Evolutionary conservation across 2,888 invertebrate species (phyloP).

Genomic region (Noctua janthe): DNA sequence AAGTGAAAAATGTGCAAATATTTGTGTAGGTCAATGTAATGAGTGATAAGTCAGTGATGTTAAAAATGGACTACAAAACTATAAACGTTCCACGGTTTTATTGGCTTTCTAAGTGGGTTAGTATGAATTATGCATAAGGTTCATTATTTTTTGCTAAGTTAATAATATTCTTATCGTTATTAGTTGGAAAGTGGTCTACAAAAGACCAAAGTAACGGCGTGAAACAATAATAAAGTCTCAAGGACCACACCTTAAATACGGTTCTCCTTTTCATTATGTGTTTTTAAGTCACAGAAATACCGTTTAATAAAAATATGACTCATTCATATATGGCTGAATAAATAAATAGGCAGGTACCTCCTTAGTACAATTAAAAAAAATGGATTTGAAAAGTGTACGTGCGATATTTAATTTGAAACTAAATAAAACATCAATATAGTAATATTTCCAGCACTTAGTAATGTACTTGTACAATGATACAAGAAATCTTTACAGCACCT

Average conservation of each 20-base stretch:
- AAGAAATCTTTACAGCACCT: not conserved
- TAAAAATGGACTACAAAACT: conserved; percentile 48
- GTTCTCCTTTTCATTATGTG: conserved; percentile 8
- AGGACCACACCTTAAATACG: conserved; percentile 32
- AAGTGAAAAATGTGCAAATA: conserved; percentile 7
- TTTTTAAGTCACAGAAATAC: conserved; percentile 16
- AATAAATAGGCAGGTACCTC: conserved; percentile 2
- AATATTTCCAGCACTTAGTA: not conserved
- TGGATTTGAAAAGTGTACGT: not conserved
- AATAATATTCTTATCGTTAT: not conserved
- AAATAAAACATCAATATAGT: not conserved
- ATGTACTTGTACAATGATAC: not conserved
- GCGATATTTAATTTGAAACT: not conserved
- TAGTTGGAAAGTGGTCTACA: conserved; percentile 10
- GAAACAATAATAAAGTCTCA: conserved; percentile 5
- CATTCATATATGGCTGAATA: conserved; percentile 16
- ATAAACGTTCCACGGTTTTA: conserved; percentile 32
- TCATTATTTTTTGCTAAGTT: not conserved
- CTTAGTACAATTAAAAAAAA: not conserved
- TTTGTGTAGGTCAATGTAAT: not conserved
- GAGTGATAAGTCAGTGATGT: conserved; percentile 8
- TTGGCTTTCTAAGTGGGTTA: conserved; percentile 54
- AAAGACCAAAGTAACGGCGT: conserved; percentile 8
- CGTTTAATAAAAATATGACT: conserved; percentile 1
- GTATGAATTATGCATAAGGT: conserved; percentile 34